A percentile compares a stretch with the other conserved stretches of the same genome.
Evolutionary conservation across 2,888 invertebrate genomes (phyloP).

Genomic region (Chrysolina oricalcia): DNA sequence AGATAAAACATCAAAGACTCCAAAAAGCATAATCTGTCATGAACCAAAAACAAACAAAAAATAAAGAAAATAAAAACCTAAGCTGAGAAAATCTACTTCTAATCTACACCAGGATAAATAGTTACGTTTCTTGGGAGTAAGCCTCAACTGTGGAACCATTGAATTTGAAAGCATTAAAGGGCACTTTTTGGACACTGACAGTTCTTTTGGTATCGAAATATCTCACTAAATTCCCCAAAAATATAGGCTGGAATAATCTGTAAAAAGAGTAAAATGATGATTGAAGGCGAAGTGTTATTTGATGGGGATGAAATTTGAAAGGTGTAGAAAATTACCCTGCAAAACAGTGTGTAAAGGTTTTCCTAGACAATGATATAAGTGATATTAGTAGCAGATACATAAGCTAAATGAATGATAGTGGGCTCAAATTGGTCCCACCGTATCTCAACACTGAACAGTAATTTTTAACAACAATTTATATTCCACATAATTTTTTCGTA

Average conservation of each 20-base stretch:
- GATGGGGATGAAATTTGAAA: not conserved
- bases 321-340: too few relatives aligned
- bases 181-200: not conserved
- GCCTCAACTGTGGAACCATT: slow-evolving; percentile 19
- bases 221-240: slow-evolving; percentile 76
- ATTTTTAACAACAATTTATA: too few relatives aligned
- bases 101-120: slow-evolving; percentile 14
- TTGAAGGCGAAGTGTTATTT: not conserved
- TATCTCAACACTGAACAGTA: too few relatives aligned
- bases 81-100: slow-evolving; percentile 1
- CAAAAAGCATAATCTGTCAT: too few relatives aligned
- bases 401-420: too few relatives aligned
- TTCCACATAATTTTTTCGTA: too few relatives aligned
- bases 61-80: not conserved
- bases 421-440: too few relatives aligned
- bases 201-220: slow-evolving; percentile 72
- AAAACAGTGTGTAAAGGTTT: too few relatives aligned
- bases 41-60: not conserved
- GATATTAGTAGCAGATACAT: too few relatives aligned
- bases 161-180: not conserved
- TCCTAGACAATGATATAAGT: too few relatives aligned
- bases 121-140: slow-evolving; percentile 14
- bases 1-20: too few relatives aligned
- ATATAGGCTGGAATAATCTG: slow-evolving; percentile 79
- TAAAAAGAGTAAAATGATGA: slow-evolving; percentile 46